Base-by-base conservation (phyloP, 2,888 invertebrate species). In the Malthinus seriepunctatus region DNA sequence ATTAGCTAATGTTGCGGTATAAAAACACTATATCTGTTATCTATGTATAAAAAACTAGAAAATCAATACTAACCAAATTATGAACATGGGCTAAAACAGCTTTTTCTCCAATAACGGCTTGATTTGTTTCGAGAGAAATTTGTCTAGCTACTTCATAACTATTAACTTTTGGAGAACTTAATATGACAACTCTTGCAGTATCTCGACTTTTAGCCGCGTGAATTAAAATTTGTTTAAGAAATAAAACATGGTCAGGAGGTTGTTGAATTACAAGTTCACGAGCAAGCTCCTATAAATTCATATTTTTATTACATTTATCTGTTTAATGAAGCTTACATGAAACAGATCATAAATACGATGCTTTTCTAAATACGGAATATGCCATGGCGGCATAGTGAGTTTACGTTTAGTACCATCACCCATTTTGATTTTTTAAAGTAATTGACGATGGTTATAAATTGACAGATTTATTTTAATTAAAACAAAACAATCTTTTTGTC, bases 291-390 rank as follows among this genome's bases (percentile, higher is more conserved):
- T 86, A 46, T 47, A 44, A 54, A 34, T 33, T 44, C 9, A 33
- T 23, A 10, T 51, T 32, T 51, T 14, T n/a, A n/a, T n/a, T n/a
- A n/a, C n/a, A n/a, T n/a, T n/a, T n/a, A n/a, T n/a, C n/a, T n/a
- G n/a, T 51, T 32, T 35, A 23, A 9, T 53, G 10, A 37, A 46
- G 64, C 67, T 68, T 75, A 86, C 87, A 76, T 87, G 83, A 68
- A 88, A 85, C 7, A 88, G 73, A 76, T 85, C 84, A 67, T 85
- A 86, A 71, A 88, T 81, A 64, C 85, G 79, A 71, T 85, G 82
- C 69, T 84, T 87, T 69, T 88, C 88, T 56, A 88, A 76, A 67
- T 87, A 87, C 0, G 88, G 85, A 49, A 86, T 72, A 69, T 86
- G 87, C 70, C 79, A 79, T 35, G 78, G 67, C 3, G 82, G 79